A percentile compares a stretch with the other conserved stretches of the same genome.
Conservation (phyloP, 2,888 invertebrate species). For the Gnatocerus cornutus region DNA sequence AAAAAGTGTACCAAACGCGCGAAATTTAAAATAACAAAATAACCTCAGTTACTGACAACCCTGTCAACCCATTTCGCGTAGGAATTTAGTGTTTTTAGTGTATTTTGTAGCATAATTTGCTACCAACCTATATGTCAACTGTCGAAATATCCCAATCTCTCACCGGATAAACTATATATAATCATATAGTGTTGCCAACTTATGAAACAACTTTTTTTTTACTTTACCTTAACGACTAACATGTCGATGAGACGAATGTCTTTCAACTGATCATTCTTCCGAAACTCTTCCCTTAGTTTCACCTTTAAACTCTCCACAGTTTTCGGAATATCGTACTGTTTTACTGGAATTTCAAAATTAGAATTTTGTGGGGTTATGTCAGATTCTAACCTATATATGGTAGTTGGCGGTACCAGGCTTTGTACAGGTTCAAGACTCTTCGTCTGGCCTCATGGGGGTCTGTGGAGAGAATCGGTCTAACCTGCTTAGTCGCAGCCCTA, state of each 20-base stretch:
- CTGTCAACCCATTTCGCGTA: too few species aligned
- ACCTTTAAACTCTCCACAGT: conserved; percentile 78
- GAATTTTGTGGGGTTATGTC: conserved; percentile 44
- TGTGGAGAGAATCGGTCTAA: conserved; percentile 89
- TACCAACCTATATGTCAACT: too few species aligned
- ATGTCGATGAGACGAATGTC: conserved; percentile 94
- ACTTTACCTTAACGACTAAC: conserved; percentile 91
- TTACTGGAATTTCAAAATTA: conserved; percentile 74
- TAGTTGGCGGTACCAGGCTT: conserved; percentile 94
- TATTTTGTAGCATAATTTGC: too few species aligned
- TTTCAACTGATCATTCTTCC: conserved; percentile 81
- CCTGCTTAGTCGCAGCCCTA: conserved; percentile 76
- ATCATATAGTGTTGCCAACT: too few species aligned
- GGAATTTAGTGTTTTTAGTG: too few species aligned
- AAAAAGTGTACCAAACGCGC: too few species aligned
- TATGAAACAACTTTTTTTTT: too few species aligned
- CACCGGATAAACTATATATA: too few species aligned
- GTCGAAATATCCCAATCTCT: too few species aligned
- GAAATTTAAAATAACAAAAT: too few species aligned
- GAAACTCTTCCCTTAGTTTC: conserved; percentile 86
- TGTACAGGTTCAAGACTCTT: conserved; percentile 91
- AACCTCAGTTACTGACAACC: too few species aligned
- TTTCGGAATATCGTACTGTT: conserved; percentile 88
- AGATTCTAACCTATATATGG: conserved; percentile 81
- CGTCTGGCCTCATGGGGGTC: conserved; percentile 84